Evolutionary conservation across 2,888 invertebrate species (phyloP).

Genomic region (Hyposoter didymator): DNA sequence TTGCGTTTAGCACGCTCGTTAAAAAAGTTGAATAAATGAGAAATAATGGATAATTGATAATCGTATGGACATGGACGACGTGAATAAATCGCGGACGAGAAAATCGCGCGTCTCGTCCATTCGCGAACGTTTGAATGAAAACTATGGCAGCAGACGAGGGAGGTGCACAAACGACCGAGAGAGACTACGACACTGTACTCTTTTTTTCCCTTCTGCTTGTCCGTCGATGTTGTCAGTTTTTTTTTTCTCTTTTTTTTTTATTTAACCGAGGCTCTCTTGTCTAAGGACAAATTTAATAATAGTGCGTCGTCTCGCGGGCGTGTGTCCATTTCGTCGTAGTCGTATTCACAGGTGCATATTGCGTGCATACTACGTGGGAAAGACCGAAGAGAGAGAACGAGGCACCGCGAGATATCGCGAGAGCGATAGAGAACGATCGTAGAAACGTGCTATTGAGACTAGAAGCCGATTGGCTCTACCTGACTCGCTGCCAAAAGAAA

Average conservation of each 20-base stretch:
- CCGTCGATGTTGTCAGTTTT: conserved; percentile 2
- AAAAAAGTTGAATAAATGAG: neutral
- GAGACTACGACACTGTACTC: conserved; percentile 25
- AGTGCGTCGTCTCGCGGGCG: conserved; percentile 69
- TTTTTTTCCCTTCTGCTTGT: conserved; percentile 8
- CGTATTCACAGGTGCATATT: conserved; percentile 51
- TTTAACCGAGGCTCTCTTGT: conserved; percentile 58
- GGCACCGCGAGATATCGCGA: neutral
- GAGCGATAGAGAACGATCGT: conserved; percentile 33
- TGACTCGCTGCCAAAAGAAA: conserved; percentile 62
- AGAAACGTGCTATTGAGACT: conserved; percentile 46
- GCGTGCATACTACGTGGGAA: conserved; percentile 47
- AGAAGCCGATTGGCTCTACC: conserved; percentile 60
- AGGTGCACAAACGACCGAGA: neutral
- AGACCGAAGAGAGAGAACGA: conserved; percentile 26
- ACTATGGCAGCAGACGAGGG: conserved; percentile 36
- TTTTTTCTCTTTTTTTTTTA: conserved; percentile 18
- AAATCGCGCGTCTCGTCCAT: conserved; percentile 61
- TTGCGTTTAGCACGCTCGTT: neutral
- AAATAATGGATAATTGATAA: neutral
- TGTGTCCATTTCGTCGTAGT: conserved; percentile 57
- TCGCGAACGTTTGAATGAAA: conserved; percentile 64
- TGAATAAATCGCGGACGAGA: conserved; percentile 40
- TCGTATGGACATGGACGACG: conserved; percentile 39
- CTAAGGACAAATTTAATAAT: conserved; percentile 80